Percentiles rank a stretch among this genome's conserved stretches.
Evolutionary conservation across 1,140 invertebrate species (phyloP).

Genomic region (Nephila pilipes): DNA sequence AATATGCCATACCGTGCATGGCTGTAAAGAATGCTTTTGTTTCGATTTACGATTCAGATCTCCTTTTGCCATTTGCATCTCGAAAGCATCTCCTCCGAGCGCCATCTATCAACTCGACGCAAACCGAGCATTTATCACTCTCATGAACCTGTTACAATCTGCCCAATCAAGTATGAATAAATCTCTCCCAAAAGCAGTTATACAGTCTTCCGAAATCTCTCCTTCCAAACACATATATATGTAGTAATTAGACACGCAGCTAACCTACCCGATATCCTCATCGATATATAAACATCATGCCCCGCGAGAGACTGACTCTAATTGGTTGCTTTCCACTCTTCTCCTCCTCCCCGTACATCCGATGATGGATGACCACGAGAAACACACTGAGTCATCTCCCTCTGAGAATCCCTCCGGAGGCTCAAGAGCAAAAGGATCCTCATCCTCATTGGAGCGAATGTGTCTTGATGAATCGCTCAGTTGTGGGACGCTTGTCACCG

Average conservation of each 20-base stretch:
- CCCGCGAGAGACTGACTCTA: conserved; percentile 47
- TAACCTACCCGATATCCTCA: conserved; percentile 1
- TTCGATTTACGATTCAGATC: too few relatives aligned
- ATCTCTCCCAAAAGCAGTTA: conserved; percentile 1
- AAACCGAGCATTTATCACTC: conserved; percentile 9
- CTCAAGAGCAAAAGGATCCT: conserved; percentile 39
- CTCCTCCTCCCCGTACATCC: background rate
- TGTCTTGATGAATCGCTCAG: conserved; percentile 36
- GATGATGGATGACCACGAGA: conserved; percentile 58
- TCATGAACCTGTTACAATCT: conserved; percentile 20
- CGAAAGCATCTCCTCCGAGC: background rate
- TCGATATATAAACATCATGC: conserved; percentile 63
- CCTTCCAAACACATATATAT: background rate
- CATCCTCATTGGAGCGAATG: background rate
- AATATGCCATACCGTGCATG: too few relatives aligned
- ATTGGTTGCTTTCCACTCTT: conserved; percentile 61
- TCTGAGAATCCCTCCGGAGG: background rate
- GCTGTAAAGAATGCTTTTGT: too few relatives aligned
- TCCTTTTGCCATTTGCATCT: background rate
- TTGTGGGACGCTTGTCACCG: background rate
- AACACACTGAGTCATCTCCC: conserved; percentile 39
- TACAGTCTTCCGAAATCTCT: background rate
- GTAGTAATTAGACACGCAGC: conserved; percentile 49
- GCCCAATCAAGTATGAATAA: conserved; percentile 41
- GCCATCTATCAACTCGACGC: background rate